A percentile compares a stretch with the other conserved stretches of the same genome.
phyloP scores from a whole-genome alignment of 2,113 vertebrate genomes.

The Apaloderma vittatum region DNA sequence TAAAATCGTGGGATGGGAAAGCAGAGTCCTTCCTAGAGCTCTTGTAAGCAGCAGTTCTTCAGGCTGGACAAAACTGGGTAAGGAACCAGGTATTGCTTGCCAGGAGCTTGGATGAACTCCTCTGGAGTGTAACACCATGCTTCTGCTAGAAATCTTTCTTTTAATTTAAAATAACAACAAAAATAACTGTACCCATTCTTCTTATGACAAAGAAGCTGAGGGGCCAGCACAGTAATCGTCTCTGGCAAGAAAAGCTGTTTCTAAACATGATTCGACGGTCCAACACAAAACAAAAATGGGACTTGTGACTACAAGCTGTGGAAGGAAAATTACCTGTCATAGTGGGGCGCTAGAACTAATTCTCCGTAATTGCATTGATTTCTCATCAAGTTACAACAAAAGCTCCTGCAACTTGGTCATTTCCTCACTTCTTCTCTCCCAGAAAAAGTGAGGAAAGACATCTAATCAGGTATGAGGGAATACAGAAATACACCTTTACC shows the following conservation, averaged over 20 bases:
- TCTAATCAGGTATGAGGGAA: not conserved
- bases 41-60: not conserved
- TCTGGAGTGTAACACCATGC: not conserved
- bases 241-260: not conserved
- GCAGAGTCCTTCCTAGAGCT: not conserved
- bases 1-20: not conserved
- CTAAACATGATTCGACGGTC: not conserved
- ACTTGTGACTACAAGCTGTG: not conserved
- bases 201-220: not conserved
- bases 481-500: not conserved
- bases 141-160: not conserved
- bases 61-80: not conserved
- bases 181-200: not conserved
- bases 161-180: not conserved
- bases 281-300: not conserved
- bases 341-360: not conserved
- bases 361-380: not conserved
- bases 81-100: not conserved
- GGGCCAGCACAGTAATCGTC: rapidly evolving
- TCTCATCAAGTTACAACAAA: not conserved
- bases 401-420: not conserved
- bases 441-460: not conserved
- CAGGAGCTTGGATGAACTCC: not conserved
- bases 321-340: not conserved
- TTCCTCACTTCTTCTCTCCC: not conserved